Evolutionary conservation across 2,113 vertebrate genomes (phyloP).

Genomic region (Melanocharis versteri): DNA sequence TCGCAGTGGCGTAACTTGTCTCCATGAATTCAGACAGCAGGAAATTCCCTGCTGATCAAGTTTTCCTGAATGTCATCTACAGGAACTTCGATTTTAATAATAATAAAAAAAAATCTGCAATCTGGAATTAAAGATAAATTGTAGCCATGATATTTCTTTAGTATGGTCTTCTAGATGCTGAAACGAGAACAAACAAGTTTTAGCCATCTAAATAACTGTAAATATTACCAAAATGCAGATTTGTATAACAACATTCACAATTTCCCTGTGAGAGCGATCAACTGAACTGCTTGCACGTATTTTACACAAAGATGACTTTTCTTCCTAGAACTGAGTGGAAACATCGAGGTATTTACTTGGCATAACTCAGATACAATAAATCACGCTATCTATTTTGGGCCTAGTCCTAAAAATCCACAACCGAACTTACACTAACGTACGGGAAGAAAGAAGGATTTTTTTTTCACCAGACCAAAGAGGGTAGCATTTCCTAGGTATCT

Average conservation of each 20-base stretch:
- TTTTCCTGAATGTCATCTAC: constrained; percentile 61
- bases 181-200: neutral
- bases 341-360: constrained; percentile 31
- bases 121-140: constrained; percentile 51
- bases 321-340: constrained; percentile 34
- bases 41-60: constrained; percentile 68
- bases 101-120: constrained; percentile 5
- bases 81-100: constrained; percentile 39
- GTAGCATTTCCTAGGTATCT: neutral
- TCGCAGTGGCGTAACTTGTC: neutral
- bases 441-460: neutral
- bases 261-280: neutral
- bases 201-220: neutral
- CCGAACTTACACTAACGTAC: neutral
- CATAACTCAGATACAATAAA: constrained; percentile 4
- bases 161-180: neutral
- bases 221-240: neutral
- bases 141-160: neutral
- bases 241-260: neutral
- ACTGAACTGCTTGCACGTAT: neutral
- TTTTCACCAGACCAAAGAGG: neutral
- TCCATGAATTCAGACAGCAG: constrained; percentile 61
- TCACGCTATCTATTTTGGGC: neutral
- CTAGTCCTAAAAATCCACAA: neutral
- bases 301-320: constrained; percentile 16